Evolutionary conservation across 1,140 invertebrate genomes (phyloP).

Genomic region (Chironomus striatipennis): DNA sequence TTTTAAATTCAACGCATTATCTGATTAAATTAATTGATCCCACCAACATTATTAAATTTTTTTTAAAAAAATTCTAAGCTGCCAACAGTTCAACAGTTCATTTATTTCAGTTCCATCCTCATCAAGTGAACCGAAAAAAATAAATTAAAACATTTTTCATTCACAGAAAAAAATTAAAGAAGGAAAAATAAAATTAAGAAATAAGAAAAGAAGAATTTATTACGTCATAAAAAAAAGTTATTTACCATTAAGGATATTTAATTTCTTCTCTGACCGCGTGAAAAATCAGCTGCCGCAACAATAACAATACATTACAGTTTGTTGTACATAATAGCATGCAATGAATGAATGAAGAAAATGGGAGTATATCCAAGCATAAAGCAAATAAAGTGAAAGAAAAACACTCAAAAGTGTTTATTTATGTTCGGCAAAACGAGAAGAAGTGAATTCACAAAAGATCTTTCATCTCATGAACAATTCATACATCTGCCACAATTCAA

Average conservation of each 20-base stretch:
- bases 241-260: not conserved
- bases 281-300: not conserved
- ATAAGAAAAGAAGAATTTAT: constrained; percentile 12
- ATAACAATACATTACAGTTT: not conserved
- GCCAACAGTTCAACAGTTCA: too few relatives aligned
- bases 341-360: not conserved
- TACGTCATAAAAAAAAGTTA: not conserved
- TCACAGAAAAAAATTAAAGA: not conserved
- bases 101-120: too few relatives aligned
- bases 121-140: not conserved
- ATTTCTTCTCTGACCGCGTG: not conserved
- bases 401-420: constrained; percentile 9
- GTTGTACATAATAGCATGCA: not conserved
- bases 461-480: not conserved
- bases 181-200: not conserved
- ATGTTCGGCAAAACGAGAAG: not conserved
- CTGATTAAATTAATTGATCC: too few relatives aligned
- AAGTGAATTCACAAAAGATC: not conserved
- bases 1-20: too few relatives aligned
- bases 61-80: too few relatives aligned
- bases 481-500: not conserved
- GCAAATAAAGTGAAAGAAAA: constrained; percentile 8
- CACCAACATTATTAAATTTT: too few relatives aligned
- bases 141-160: not conserved
- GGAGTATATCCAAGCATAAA: not conserved